Evolutionary conservation across 2,888 invertebrate species (phyloP), one percentile per base, ranked within the genome.

Genomic region (Yponomeuta cagnagella): DNA sequence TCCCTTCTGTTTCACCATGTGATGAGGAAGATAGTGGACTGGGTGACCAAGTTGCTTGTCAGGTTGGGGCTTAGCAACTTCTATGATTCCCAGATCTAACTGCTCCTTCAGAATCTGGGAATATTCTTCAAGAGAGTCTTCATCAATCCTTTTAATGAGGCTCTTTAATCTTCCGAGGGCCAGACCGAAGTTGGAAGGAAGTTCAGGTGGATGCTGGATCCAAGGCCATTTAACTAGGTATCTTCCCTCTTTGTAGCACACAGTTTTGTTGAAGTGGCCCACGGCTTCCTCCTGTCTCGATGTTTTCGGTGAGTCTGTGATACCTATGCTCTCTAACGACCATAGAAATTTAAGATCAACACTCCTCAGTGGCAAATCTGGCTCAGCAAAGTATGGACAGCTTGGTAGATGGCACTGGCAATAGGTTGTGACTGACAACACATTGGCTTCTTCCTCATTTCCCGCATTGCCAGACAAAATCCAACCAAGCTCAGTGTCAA

Each of bases 401-500:
- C 23, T 15, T 10, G 10, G 5, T 63, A 6, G n/a, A 23, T 63
- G 63, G 12, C 63, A 63, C 23, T 63, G 63, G 12, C 63, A 63
- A 15, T 63, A n/a, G 6, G 63, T 63, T 5, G 12, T 15, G 6
- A 63, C 9, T 5, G 63, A 63, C 12, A 63, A 15, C 5, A 6
- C 63, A 63, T 12, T 5, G 5, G 9, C 63, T 10, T 63, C 15
- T 5, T 63, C 63, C n/a, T 33, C 10, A 4, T 12, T 10, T 9
- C 4, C 8, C 2, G 8, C 67, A 8, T 63, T 63, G 30, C 71
- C 71, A 4, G 71, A 65, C 8, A 4, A 33, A 10, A 71, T 52
- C 71, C 71, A 71, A 43, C 69, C 69, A n/a, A 71, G 65, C 0
- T 66, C 52, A 31, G 71, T 65, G 2, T 69, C 48, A 2, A 71